These are phyloP conservation scores for Himalopsyche anomala DNA, from an alignment of 2,888 invertebrate genomes.

Conservation along the genomic window DNA sequence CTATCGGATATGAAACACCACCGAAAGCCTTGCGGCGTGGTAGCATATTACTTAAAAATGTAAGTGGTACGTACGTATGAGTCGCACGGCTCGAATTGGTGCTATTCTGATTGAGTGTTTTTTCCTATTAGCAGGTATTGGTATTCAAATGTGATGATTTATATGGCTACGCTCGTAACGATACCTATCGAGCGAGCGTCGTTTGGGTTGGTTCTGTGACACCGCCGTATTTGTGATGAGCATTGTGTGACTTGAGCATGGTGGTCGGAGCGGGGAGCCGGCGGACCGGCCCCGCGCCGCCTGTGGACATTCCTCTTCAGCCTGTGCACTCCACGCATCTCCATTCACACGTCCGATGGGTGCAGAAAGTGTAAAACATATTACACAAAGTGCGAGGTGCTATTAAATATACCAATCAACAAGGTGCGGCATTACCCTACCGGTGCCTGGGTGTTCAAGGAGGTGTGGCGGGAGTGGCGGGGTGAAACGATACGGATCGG, in stretches of 20 bases:
- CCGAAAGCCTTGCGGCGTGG: slow-evolving; percentile 2
- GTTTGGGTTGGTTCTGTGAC: slow-evolving; percentile 51
- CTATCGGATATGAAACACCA: slow-evolving; percentile 32
- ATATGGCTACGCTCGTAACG: slow-evolving; percentile 46
- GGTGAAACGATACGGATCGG: slow-evolving; percentile 69
- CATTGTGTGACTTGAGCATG: slow-evolving; percentile 52
- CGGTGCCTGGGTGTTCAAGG: slow-evolving; percentile 70
- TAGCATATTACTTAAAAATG: slow-evolving; percentile 25
- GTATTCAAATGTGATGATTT: slow-evolving; percentile 82
- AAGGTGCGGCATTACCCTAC: slow-evolving; percentile 70
- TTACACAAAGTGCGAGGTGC: slow-evolving; percentile 61
- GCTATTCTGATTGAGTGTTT: slow-evolving; percentile 63
- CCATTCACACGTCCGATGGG: slow-evolving; percentile 52
- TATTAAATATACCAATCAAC: slow-evolving; percentile 64
- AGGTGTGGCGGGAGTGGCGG: slow-evolving; percentile 48
- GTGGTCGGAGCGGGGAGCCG: slow-evolving; percentile 41
- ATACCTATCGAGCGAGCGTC: slow-evolving; percentile 53
- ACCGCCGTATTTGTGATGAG: slow-evolving; percentile 56
- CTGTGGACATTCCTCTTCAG: slow-evolving; percentile 65
- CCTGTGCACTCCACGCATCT: slow-evolving; percentile 41
- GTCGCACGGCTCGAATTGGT: slow-evolving; percentile 73
- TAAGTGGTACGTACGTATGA: slow-evolving; percentile 63
- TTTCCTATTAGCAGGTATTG: slow-evolving; percentile 75
- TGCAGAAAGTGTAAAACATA: slow-evolving; percentile 55
- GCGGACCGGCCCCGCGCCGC: slow-evolving; percentile 68